These are phyloP conservation scores for Galemys pyrenaicus DNA, from an alignment of 2,113 vertebrate species.

Conservation along the genomic window DNA sequence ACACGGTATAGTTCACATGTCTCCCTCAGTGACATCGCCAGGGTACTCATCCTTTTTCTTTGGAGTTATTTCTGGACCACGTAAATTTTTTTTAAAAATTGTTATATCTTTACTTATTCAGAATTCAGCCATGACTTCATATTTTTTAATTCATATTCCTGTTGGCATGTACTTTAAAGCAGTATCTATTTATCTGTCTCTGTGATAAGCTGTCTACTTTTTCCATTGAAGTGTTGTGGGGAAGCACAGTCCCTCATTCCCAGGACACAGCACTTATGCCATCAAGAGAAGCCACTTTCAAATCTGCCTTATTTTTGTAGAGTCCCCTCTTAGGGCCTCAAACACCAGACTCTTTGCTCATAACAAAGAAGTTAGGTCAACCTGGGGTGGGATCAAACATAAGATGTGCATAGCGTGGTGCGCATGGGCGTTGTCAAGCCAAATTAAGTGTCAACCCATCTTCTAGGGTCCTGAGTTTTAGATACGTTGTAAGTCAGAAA, in stretches of 20 bases:
- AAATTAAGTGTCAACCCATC: neutral
- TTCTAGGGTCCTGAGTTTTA: neutral
- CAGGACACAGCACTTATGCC: neutral
- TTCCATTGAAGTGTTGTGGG: neutral
- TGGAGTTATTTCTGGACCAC: neutral
- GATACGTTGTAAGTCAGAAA: neutral
- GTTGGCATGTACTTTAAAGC: neutral
- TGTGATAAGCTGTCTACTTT: neutral
- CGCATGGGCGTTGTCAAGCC: neutral
- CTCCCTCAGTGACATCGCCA: neutral
- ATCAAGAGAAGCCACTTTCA: neutral
- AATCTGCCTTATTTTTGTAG: neutral
- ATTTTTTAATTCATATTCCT: neutral
- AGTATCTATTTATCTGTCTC: neutral
- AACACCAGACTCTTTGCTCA: neutral
- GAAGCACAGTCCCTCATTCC: neutral
- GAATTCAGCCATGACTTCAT: neutral
- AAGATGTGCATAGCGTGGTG: neutral
- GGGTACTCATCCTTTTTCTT: neutral
- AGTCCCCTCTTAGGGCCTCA: neutral
- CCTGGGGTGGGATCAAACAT: neutral
- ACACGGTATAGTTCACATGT: neutral
- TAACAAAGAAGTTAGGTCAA: neutral
- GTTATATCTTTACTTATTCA: neutral
- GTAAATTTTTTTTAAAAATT: neutral